Evolutionary conservation across 2,113 vertebrate species (phyloP), one percentile per base, ranked within the genome.

Genomic region (Actenoides hombroni): DNA sequence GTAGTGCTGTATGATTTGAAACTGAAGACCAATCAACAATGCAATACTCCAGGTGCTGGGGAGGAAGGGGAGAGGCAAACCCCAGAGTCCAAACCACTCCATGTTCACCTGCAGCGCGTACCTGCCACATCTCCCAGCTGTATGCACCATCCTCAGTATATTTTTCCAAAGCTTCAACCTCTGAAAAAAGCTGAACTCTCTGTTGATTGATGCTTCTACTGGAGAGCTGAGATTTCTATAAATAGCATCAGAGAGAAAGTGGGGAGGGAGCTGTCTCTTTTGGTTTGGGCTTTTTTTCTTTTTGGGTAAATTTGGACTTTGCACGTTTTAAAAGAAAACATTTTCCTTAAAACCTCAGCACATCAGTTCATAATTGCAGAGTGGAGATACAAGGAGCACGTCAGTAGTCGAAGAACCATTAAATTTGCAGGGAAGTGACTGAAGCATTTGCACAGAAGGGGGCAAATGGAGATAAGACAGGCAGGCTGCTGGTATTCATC

Each of bases 361-460:
- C 60, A n/a, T 28, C 1, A 0, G 35, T 75, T 81, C 24, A 0
- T 94, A 93, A 92, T 86, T 92, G 88, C 86, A 84, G 92, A 75
- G 65, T 24, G 14, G 76, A 77, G 76, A 77, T 68, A 92, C 20
- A 48, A 79, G 59, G 21, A 95, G 68, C 24, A 11, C 0, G 4
- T 70, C 92, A 83, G 84, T 18, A 79, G 59, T 9, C 88, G 95
- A 26, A 86, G 81, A 94, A 90, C 56, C 94, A 92, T 64, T 75
- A 28, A 35, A 86, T 94, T 93, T 96, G 60, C 83, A 88, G n/a
- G 71, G 94, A 94, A 96, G 86, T 39, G 51, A 92, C 73, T 92
- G 88, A 86, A 95, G 48, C 8, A 1, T 90, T 94, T 88, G 90
- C 96, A 96, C 94, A 95, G 94, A 94, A 96, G 92, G 95, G 88